These are phyloP conservation scores for Troides oblongomaculatus DNA, from an alignment of 2,888 invertebrate species.

Conservation along the genomic window DNA sequence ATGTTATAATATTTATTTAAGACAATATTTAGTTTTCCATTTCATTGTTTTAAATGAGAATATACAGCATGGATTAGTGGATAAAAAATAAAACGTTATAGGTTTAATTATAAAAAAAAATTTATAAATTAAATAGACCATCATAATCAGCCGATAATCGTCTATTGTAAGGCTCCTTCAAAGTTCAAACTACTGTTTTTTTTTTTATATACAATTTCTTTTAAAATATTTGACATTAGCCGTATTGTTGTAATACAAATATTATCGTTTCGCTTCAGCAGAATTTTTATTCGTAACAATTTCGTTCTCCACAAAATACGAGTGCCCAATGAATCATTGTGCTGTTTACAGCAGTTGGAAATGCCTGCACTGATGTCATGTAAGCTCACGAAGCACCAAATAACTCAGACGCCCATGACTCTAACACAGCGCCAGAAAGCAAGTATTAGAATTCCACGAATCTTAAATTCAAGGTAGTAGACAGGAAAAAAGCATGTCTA, in stretches of 20 bases:
- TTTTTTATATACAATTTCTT: too few species aligned
- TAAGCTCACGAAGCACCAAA: conserved; percentile 45
- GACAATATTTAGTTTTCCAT: neutral
- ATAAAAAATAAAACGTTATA: neutral
- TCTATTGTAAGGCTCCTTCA: too few species aligned
- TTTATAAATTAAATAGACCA: neutral
- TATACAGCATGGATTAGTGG: neutral
- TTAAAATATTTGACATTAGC: too few species aligned
- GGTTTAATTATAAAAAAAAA: neutral
- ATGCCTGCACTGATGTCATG: conserved; percentile 72
- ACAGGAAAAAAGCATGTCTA: conserved; percentile 25
- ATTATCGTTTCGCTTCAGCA: neutral
- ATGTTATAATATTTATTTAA: conserved; percentile 1
- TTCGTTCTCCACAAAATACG: conserved; percentile 26
- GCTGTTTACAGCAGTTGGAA: conserved; percentile 60
- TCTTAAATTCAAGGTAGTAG: conserved; percentile 39
- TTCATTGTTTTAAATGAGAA: neutral
- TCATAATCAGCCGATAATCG: too few species aligned
- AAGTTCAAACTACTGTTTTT: too few species aligned
- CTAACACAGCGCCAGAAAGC: conserved; percentile 36
- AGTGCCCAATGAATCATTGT: conserved; percentile 61
- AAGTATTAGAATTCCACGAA: conserved; percentile 51
- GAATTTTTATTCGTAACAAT: conserved; percentile 9
- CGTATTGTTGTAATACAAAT: neutral
- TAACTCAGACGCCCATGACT: conserved; percentile 43